phyloP scores from a whole-genome alignment of 2,113 vertebrate species.

The Pedionomus torquatus region DNA sequence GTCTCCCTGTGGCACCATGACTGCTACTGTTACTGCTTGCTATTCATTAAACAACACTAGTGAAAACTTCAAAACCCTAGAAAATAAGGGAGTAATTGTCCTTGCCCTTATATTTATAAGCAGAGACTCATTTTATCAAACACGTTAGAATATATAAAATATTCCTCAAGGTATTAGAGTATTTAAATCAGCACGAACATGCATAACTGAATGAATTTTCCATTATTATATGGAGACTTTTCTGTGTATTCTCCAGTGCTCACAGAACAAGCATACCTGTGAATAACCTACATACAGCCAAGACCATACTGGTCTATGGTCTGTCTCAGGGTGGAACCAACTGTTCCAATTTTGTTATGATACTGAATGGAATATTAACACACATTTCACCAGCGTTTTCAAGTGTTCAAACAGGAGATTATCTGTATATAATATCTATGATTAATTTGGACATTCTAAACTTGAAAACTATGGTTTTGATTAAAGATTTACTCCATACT shows the following conservation, averaged over 20 bases:
- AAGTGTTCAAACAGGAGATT: background rate
- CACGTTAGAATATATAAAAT: background rate
- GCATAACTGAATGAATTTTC: background rate
- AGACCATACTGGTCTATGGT: background rate
- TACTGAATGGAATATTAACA: background rate
- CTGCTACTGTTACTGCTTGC: background rate
- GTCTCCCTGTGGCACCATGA: background rate
- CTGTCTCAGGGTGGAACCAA: background rate
- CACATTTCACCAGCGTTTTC: background rate
- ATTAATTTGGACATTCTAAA: background rate
- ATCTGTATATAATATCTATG: background rate
- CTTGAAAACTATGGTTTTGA: background rate
- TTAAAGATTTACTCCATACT: background rate
- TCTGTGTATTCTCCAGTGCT: background rate
- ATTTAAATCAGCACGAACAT: background rate
- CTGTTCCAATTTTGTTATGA: background rate
- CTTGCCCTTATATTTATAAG: background rate
- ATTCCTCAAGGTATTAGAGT: background rate
- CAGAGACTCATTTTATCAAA: background rate
- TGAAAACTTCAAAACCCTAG: background rate
- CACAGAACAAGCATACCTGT: background rate
- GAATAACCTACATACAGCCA: background rate
- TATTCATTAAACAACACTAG: background rate
- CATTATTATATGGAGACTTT: background rate
- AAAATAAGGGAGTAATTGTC: background rate